Evolutionary conservation across 2,888 invertebrate species (phyloP).

Genomic region (Parnassius mnemosyne): DNA sequence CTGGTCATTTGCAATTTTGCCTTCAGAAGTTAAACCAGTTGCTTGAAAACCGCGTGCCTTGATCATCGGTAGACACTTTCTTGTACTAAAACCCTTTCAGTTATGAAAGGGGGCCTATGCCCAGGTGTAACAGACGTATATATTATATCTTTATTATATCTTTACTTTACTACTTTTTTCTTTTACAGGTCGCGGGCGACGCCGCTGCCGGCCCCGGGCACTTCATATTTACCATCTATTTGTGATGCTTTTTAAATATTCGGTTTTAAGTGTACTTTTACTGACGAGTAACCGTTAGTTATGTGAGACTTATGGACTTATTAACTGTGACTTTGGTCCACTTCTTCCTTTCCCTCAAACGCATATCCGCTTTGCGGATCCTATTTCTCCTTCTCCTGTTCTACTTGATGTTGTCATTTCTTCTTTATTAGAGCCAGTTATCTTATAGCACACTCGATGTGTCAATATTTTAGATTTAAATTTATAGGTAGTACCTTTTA

Average conservation of each 20-base stretch:
- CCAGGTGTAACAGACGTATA: too few species aligned
- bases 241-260: conserved; percentile 41
- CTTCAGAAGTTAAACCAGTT: too few species aligned
- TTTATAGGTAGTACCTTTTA: too few species aligned
- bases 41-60: too few species aligned
- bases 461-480: too few species aligned
- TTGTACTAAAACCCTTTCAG: too few species aligned
- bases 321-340: conserved; percentile 33
- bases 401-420: conserved; percentile 15
- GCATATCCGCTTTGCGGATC: conserved; percentile 11
- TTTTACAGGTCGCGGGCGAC: conserved; percentile 48
- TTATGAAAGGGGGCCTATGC: too few species aligned
- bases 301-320: conserved; percentile 31
- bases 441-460: conserved; percentile 14
- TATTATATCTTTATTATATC: too few species aligned
- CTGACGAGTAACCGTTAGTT: conserved; percentile 37
- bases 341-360: conserved; percentile 19
- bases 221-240: conserved; percentile 36
- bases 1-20: too few species aligned
- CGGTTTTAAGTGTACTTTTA: conserved; percentile 39
- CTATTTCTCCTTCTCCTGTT: conserved; percentile 16
- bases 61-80: too few species aligned
- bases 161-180: background rate
- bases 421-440: conserved; percentile 20
- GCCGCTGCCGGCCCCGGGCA: conserved; percentile 41